phyloP scores from a whole-genome alignment of 2,888 invertebrate genomes.

The Eretmocerus hayati region DNA sequence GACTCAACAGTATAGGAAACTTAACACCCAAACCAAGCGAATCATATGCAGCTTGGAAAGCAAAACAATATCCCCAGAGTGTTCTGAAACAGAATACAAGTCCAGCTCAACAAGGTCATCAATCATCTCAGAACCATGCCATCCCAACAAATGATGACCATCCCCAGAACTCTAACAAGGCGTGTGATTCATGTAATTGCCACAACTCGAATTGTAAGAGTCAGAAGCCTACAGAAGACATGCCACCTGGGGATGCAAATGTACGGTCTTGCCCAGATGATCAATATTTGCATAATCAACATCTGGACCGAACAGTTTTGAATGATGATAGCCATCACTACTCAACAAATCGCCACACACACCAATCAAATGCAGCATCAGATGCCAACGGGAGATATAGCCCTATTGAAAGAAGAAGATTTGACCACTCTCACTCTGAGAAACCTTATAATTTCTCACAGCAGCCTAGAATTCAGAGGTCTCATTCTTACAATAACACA shows the following conservation, averaged over 20 bases:
- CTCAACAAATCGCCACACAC: background rate
- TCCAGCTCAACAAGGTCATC: background rate
- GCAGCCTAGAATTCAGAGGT: slow-evolving; percentile 14
- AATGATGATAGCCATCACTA: slow-evolving; percentile 6
- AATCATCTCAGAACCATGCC: slow-evolving; percentile 3
- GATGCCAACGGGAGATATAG: background rate
- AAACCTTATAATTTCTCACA: background rate
- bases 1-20: slow-evolving; percentile 9
- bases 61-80: slow-evolving; percentile 28
- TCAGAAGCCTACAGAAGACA: slow-evolving; percentile 2
- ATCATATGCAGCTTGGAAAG: slow-evolving; percentile 37
- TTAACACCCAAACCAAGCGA: slow-evolving; percentile 19
- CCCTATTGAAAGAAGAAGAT: background rate
- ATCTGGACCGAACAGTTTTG: no score
- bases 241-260: slow-evolving; percentile 3
- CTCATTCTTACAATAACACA: slow-evolving; percentile 8
- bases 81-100: no score
- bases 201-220: slow-evolving; percentile 5
- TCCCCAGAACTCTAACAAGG: no score
- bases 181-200: slow-evolving; percentile 1
- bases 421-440: background rate
- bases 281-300: slow-evolving; percentile 10
- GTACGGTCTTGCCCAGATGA: background rate
- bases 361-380: background rate
- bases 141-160: background rate